Base-by-base conservation (phyloP, 2,113 vertebrate species). In the Datnioides undecimradiatus region DNA sequence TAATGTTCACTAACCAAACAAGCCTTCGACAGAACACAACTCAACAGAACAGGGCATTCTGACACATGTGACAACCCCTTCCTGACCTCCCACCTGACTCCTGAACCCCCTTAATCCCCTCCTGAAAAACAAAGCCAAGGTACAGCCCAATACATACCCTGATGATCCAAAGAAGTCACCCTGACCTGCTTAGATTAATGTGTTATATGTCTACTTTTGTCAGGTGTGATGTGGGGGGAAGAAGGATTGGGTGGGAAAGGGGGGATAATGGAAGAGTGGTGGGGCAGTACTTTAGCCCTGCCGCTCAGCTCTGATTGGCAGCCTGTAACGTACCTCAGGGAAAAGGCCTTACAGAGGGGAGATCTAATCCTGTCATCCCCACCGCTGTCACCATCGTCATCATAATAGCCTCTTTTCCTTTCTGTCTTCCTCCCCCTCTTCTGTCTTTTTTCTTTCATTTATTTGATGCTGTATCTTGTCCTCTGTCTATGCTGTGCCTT, bases 311-410 rank as follows among this genome's bases (percentile, higher is more conserved):
- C 82, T 90, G 88, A 93, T 89, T 93, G 93, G 92, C 90, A 90
- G 93, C 92, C 93, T 94, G 92, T 91, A 91, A 90, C 57, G 96
- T 97, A 97, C 97, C 97, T 99, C 97, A 99, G 97, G 97, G 97
- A 98, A 94, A 93, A 94, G 92, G 95, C 92, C 92, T 93, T 88
- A 84, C 64, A 85, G 93, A 96, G 96, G 94, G 95, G 95, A 96
- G 95, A 95, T 95, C 94, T 91, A 65, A 87, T 72, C 79, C 73
- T 77, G 94, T 86, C 91, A 93, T 95, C 96, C 93, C 92, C 87
- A 55, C 75, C 19, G 69, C 79, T 85, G 76, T 71, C 82, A 63
- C 77, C 82, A 33, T 67, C 58, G 9, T 84, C 78, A 29, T 74
- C 66, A 65, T 68, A 19, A 71, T 70, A 71, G 58, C 58, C 43